phyloP scores from a whole-genome alignment of 2,888 invertebrate genomes.

The Lacanobia wlatinum region DNA sequence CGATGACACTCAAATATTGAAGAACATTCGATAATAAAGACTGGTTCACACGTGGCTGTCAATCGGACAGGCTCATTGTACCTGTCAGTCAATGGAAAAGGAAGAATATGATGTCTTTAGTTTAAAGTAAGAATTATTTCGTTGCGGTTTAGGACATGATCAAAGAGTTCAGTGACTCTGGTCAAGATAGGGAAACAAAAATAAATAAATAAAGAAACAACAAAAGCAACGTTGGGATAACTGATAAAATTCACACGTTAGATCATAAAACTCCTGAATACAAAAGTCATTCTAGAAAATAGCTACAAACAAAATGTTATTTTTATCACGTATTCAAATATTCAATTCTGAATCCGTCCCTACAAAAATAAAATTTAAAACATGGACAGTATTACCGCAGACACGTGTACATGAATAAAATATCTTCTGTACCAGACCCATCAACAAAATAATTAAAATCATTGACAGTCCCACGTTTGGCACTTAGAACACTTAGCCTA shows the following conservation, averaged over 20 bases:
- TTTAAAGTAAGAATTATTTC: slow-evolving; percentile 8
- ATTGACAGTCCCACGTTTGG: not conserved
- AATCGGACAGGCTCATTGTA: not conserved
- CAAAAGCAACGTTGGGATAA: too few relatives aligned
- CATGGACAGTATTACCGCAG: not conserved
- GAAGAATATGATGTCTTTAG: not conserved
- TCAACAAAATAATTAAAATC: not conserved
- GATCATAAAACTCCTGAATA: not conserved
- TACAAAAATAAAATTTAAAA: slow-evolving; percentile 7
- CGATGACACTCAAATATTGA: slow-evolving; percentile 49
- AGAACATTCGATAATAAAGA: slow-evolving; percentile 32
- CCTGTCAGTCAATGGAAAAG: not conserved
- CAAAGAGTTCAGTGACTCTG: not conserved
- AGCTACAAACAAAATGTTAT: not conserved
- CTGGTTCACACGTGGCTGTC: slow-evolving; percentile 22
- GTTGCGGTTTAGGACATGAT: not conserved
- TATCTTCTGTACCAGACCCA: not conserved
- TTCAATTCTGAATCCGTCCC: not conserved
- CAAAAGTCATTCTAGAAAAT: not conserved
- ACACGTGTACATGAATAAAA: slow-evolving; percentile 8
- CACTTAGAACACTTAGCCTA: slow-evolving; percentile 3
- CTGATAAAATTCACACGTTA: not conserved
- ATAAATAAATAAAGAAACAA: too few relatives aligned
- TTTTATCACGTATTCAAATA: not conserved
- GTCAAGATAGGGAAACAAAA: not conserved